phyloP scores from a whole-genome alignment of 1,140 invertebrate genomes.

The Leptinotarsa texana region DNA sequence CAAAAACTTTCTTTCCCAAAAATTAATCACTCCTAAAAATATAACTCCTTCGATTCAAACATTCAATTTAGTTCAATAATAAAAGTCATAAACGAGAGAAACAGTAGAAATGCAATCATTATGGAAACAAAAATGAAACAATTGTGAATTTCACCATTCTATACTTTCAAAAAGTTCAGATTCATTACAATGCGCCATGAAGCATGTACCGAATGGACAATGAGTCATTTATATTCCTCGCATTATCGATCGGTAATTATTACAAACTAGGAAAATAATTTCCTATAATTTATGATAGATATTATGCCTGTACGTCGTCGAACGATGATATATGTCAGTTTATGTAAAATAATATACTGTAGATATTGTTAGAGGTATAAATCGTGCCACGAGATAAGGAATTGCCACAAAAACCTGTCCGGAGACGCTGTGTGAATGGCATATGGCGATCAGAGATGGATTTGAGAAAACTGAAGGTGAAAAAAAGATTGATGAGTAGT shows the following conservation, averaged over 20 bases:
- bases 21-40: no score
- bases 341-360: neutral
- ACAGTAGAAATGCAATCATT: no score
- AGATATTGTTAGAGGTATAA: neutral
- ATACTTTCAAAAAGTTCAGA: neutral
- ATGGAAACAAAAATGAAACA: no score
- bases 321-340: slow-evolving; percentile 6
- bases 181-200: neutral
- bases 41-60: no score
- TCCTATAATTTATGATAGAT: slow-evolving; percentile 1
- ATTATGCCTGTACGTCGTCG: slow-evolving; percentile 2
- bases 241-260: slow-evolving; percentile 2
- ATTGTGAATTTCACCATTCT: no score
- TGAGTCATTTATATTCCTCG: neutral
- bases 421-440: neutral
- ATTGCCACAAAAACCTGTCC: neutral
- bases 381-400: neutral
- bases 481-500: no score
- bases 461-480: neutral
- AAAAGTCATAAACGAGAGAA: no score
- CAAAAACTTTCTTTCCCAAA: no score
- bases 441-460: neutral
- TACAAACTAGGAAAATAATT: neutral
- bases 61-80: no score
- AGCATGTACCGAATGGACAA: neutral